Conservation (phyloP, 2,797 vertebrate genomes). For the Aulostomus chinensis region DNA sequence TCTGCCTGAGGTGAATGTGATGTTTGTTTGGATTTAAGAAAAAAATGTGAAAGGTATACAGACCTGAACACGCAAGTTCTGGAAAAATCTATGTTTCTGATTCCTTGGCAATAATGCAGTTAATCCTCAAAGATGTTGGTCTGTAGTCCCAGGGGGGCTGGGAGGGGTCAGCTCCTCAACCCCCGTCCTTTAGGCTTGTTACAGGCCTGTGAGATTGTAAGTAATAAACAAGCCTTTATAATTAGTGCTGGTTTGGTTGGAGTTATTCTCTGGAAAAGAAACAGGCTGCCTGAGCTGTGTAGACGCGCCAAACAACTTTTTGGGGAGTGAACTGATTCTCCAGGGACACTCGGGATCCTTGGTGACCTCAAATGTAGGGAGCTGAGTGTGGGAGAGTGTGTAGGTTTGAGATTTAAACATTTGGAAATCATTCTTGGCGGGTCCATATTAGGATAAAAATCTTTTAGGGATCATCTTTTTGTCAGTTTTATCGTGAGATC, state of each 20-base stretch:
- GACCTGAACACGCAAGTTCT: too few species aligned
- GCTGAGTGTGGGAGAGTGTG: conserved; percentile 16
- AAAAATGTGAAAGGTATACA: too few species aligned
- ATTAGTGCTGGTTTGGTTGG: conserved; percentile 37
- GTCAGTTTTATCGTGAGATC: conserved; percentile 6
- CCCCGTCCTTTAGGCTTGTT: conserved; percentile 17
- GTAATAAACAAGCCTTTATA: conserved; percentile 48
- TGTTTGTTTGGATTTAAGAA: conserved; percentile 18
- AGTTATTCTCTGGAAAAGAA: conserved; percentile 28
- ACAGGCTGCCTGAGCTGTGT: conserved; percentile 15
- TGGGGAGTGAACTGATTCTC: conserved; percentile 1
- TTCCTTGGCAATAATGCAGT: too few species aligned
- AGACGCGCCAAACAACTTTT: neutral
- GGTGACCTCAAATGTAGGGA: neutral
- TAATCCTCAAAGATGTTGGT: too few species aligned
- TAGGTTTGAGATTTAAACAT: conserved; percentile 3
- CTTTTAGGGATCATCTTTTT: neutral
- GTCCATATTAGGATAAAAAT: neutral
- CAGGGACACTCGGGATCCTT: neutral
- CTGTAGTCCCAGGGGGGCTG: conserved; percentile 32
- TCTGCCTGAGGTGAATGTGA: conserved; percentile 34
- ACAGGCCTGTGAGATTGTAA: conserved; percentile 36
- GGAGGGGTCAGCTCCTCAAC: conserved; percentile 35
- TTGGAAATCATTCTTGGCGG: conserved; percentile 1
- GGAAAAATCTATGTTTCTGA: too few species aligned